A percentile compares a stretch with the other conserved stretches of the same genome.
These are phyloP conservation scores for Heliocidaris tuberculata DNA, from an alignment of 35 echinoderm and acorn worm genomes.

Conservation along the genomic window DNA sequence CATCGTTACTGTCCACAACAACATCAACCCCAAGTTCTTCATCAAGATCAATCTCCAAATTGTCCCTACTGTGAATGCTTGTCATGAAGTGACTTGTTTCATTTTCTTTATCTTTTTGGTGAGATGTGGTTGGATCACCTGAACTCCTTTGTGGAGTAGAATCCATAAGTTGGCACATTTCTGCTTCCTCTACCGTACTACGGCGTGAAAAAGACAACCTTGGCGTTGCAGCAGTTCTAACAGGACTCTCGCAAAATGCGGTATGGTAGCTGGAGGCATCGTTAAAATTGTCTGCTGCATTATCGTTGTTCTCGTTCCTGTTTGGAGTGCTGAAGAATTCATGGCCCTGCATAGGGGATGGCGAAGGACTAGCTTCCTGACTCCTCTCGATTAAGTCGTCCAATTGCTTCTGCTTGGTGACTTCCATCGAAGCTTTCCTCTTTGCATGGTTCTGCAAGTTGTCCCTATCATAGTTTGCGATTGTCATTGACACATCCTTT, in stretches of 20 bases:
- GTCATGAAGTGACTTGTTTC: too few relatives aligned
- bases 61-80: not conserved
- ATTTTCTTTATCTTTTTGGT: not conserved
- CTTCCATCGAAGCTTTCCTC: not conserved
- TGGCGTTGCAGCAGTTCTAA: not conserved
- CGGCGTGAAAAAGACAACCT: not conserved
- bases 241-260: constrained; percentile 20
- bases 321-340: not conserved
- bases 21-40: not conserved
- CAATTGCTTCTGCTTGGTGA: not conserved
- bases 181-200: constrained; percentile 19
- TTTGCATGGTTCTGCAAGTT: not conserved
- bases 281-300: not conserved
- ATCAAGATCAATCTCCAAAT: not conserved
- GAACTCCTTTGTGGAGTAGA: not conserved
- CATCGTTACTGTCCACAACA: not conserved
- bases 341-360: not conserved
- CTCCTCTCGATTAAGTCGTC: not conserved
- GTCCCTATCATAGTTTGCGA: not conserved
- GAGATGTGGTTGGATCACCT: too few relatives aligned
- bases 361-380: not conserved
- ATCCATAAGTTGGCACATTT: constrained; percentile 32
- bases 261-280: constrained; percentile 19
- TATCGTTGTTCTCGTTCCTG: not conserved
- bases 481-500: not conserved